Percentiles rank a stretch among this genome's conserved stretches.
Conservation (phyloP, 2,888 invertebrate species). For the Germaria angustata region DNA sequence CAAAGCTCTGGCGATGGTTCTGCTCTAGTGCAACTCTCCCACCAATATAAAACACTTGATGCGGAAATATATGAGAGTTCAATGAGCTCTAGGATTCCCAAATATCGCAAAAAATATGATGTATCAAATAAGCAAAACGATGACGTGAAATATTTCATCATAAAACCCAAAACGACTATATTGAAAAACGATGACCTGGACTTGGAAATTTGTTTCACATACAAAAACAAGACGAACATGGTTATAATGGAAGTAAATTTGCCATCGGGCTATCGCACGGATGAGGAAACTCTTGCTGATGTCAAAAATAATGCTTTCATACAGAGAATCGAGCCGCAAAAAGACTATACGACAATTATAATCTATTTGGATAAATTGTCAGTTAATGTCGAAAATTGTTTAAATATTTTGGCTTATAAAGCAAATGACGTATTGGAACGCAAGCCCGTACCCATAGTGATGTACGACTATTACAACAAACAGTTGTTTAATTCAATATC, state of each 20-base stretch:
- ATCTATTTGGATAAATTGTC: background rate
- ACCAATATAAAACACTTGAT: constrained; percentile 5
- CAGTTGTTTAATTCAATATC: constrained; percentile 77
- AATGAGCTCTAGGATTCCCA: background rate
- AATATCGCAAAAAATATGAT: background rate
- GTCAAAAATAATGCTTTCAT: constrained; percentile 4
- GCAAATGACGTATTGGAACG: constrained; percentile 92
- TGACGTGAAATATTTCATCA: background rate
- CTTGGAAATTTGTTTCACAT: constrained; percentile 16
- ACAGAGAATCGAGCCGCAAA: background rate
- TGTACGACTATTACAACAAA: constrained; percentile 95
- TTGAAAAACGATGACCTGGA: constrained; percentile 5
- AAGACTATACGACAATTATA: background rate
- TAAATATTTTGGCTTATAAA: constrained; percentile 90
- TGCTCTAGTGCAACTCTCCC: constrained; percentile 17
- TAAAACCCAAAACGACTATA: constrained; percentile 1
- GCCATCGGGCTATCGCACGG: constrained; percentile 88
- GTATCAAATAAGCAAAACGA: background rate
- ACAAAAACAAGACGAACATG: constrained; percentile 3
- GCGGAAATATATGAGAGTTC: background rate
- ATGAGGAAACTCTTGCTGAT: constrained; percentile 10
- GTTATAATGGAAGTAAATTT: constrained; percentile 89
- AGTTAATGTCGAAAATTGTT: constrained; percentile 81
- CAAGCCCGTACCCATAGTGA: constrained; percentile 90
- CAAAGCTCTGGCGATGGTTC: constrained; percentile 3